Evolutionary conservation across 1,140 invertebrate species (phyloP), one percentile per base, ranked within the genome.

Genomic region (Dreissena rostriformis): DNA sequence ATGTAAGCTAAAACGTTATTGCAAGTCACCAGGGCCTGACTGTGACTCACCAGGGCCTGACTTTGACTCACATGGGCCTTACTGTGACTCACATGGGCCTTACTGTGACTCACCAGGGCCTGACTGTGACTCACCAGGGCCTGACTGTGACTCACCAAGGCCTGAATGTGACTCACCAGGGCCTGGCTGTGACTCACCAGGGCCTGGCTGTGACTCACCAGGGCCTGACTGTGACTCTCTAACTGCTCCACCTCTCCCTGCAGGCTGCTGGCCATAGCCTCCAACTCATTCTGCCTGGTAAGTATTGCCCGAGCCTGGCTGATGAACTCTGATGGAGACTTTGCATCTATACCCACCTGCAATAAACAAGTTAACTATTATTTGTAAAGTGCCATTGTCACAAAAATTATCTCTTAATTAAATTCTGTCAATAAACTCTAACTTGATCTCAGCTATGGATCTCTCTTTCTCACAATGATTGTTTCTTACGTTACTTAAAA

Each of bases 281-380:
- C 97, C 24, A 98, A 93, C 89, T 98, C 97, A 91, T 98, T 98
- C 91, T 98, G 97, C 39, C 96, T 94, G 57, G 97, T 95, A 14
- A 98, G 97, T 87, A 99, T 98, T 93, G 98, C 97, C 92, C 98
- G 98, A 51, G 97, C 97, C 93, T 98, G 97, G 0, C 96, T 95
- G 14, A 98, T 94, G 72, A 98, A 94, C 93, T 98, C 97, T 57
- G 96, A 96, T 0, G 97, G 97, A 71, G 96, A 96, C 6, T 96
- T 96, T 11, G 96, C 96, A 91, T 97, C 96, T 86, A 98, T 98
- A 75, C 97, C 97, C 82, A 99, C 94, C 92, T 92, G 81, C 24
- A 86, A 83, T 2, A 74, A 63, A 39, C 39, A 39, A 39, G 39
- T 39, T 61, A 24, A 24, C 17, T 61, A 61, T 61, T n/a, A 61